A percentile compares a stretch with the other conserved stretches of the same genome.
These are phyloP conservation scores for Maniola jurtina DNA, from an alignment of 1,140 invertebrate species.

Conservation along the genomic window DNA sequence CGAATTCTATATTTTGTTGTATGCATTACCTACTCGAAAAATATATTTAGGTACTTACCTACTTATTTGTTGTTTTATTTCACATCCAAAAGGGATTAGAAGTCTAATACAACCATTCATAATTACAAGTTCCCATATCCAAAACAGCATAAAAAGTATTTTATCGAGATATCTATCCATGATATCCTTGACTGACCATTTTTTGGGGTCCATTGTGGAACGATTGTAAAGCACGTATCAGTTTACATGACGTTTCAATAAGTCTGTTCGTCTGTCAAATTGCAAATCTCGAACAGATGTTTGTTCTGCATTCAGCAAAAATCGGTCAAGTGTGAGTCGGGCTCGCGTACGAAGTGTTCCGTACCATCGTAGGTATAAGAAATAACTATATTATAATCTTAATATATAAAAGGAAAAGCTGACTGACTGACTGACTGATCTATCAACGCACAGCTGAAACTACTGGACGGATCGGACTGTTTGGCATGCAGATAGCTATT, in stretches of 20 bases:
- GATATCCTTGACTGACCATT: conserved; percentile 58
- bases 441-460: too few relatives aligned
- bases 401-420: too few relatives aligned
- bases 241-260: conserved; percentile 74
- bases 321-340: too few relatives aligned
- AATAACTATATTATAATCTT: too few relatives aligned
- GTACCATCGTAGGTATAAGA: too few relatives aligned
- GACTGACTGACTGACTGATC: too few relatives aligned
- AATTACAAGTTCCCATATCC: conserved; percentile 23
- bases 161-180: conserved; percentile 27
- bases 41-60: neutral
- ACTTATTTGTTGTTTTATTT: neutral
- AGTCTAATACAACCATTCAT: conserved; percentile 7
- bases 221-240: conserved; percentile 61
- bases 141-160: conserved; percentile 9
- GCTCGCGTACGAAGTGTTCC: too few relatives aligned
- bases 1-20: too few relatives aligned
- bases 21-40: too few relatives aligned
- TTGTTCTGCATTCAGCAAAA: conserved; percentile 67
- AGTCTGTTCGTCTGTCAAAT: conserved; percentile 59
- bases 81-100: conserved; percentile 2
- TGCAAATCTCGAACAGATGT: conserved; percentile 69
- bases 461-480: too few relatives aligned
- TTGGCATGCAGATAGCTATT: too few relatives aligned
- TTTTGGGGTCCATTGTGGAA: conserved; percentile 58